Evolutionary conservation across 2,113 vertebrate genomes (phyloP), one percentile per base, ranked within the genome.

Genomic region (Zapornia atra): DNA sequence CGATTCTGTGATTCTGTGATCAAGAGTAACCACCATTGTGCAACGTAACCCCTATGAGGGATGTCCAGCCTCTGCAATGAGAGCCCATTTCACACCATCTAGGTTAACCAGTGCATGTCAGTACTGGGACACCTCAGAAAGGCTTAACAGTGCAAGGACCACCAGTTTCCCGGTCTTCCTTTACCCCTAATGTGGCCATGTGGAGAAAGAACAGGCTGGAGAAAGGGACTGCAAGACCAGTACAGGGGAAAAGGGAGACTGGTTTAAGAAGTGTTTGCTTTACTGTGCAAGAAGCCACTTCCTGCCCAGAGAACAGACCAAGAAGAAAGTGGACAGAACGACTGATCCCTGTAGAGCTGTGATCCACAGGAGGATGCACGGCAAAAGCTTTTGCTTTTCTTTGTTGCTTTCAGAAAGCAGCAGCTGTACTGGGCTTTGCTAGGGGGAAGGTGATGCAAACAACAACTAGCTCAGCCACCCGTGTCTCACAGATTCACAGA

Each of bases 1-100:
- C n/a, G n/a, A 38, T 38, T 38, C 38, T 38, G 12, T 38, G 38
- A 38, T 38, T 38, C 38, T 38, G 12, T 38, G 38, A 38, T 38
- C 78, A 61, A 88, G 25, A 2, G 12, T 9, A 79, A 48, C 69
- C 53, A 36, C 12, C 5, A 9, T 13, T 14, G 33, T 48, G 54
- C 85, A 79, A 40, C 0, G 0, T 14, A 69, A 91, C 68, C 50
- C 77, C 65, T 33, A 1, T 3, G 1, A 79, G 24, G 69, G 53
- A 64, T 38, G 50, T 12, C 66, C 60, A 75, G 10, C 36, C 60
- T 68, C 59, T 22, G 8, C 50, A 42, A 20, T 1, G 13, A 68
- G 6, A 84, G 29, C 28, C 19, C 18, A 57, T 33, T 73, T 70
- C 71, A 81, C 22, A 33, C 61, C 1, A 11, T 18, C 33, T 6